Evolutionary conservation across 2,888 invertebrate species (phyloP), one percentile per base, ranked within the genome.

Genomic region (Blomia tropicalis): DNA sequence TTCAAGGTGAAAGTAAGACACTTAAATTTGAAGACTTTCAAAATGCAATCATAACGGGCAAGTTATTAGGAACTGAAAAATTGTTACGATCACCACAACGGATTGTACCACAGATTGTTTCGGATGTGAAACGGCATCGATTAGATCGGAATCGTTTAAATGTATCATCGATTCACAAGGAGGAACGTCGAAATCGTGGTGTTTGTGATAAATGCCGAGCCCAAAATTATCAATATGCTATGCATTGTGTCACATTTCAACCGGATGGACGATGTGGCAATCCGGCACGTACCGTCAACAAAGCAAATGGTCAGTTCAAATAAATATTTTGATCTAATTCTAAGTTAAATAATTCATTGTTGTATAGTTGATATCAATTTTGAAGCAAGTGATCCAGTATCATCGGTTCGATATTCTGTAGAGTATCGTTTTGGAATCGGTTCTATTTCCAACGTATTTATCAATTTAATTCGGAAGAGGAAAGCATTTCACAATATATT

Each of bases 41-140:
- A 7, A 47, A 47, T 11, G 51, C 51, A n/a, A n/a, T 47, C 11
- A 7, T 11, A 22, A 27, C 23, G 22, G 27, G 27, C 7, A 47
- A 47, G 22, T n/a, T 47, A 14, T n/a, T 7, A 14, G 51, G 44
- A 1, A 59, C 59, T 7, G 43, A 29, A 44, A 25, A 22, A 7
- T 51, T 59, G 4, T 59, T 54, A n/a, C 59, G 59, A 4, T 23
- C 43, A 2, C 43, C 43, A 2, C 56, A 59, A 27, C 23, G 54
- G 27, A 27, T 59, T 2, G 19, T 59, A 11, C 25, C 43, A 1
- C 22, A 31, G 17, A 32, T 58, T 17, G 17, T 36, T 7, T 7
- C 36, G 36, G 17, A 7, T 17, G 17, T 11, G 36, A n/a, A 29
- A 31, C 29, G 25, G 47, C 22, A 14, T 22, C 17, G 17, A 14